Evolutionary conservation across 30 jellyfish, hydroid and myxozoan species (phyloP).

Genomic region (Cassiopea andromeda): DNA sequence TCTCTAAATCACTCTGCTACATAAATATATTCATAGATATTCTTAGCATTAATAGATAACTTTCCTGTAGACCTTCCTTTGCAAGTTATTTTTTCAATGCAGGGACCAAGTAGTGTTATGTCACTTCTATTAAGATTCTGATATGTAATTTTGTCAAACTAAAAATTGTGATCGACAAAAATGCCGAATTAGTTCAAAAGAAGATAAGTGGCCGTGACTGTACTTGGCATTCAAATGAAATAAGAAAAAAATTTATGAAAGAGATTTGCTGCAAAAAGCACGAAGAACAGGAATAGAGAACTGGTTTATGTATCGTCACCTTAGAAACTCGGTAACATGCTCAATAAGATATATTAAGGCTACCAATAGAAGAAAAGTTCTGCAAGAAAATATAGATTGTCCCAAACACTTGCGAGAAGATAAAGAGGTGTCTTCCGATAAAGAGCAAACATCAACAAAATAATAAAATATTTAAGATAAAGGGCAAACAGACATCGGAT

Average conservation of each 20-base stretch:
- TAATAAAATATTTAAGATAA: constrained; percentile 30
- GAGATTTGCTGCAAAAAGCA: constrained; percentile 32
- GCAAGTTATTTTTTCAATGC: too few species aligned
- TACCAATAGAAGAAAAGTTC: constrained; percentile 7
- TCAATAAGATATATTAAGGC: not conserved
- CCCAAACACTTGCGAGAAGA: constrained; percentile 35
- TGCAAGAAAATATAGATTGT: constrained; percentile 55
- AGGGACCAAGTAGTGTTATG: too few species aligned
- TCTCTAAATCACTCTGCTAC: too few species aligned
- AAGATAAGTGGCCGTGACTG: constrained; percentile 40
- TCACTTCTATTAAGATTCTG: too few species aligned
- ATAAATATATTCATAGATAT: too few species aligned
- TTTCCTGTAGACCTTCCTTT: too few species aligned
- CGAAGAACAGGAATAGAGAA: constrained; percentile 30
- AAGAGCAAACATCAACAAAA: constrained; percentile 38
- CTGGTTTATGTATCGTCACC: constrained; percentile 7
- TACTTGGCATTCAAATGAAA: constrained; percentile 58
- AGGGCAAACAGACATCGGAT: constrained; percentile 60
- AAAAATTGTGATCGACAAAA: constrained; percentile 49
- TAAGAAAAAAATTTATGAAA: constrained; percentile 37
- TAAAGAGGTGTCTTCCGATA: constrained; percentile 42
- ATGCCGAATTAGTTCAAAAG: constrained; percentile 44
- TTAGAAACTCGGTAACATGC: constrained; percentile 26
- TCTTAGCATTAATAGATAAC: too few species aligned
- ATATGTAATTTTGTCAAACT: not conserved